These are phyloP conservation scores for Peromyscus maniculatus DNA, from an alignment of 2,113 vertebrate genomes.

Conservation along the genomic window DNA sequence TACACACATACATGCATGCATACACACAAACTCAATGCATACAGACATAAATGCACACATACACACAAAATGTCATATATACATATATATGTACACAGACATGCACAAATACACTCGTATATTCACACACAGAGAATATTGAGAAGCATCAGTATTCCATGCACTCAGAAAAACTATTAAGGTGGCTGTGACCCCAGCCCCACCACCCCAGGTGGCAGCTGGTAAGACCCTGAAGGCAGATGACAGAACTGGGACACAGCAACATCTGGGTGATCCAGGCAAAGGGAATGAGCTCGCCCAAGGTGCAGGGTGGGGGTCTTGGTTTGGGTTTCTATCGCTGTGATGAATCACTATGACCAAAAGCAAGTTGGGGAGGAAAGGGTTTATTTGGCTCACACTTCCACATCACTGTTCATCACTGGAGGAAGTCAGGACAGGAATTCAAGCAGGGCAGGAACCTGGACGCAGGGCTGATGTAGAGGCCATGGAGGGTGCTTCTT, in stretches of 20 bases:
- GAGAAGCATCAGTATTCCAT: too few relatives aligned
- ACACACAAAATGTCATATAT: not conserved
- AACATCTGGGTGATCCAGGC: not conserved
- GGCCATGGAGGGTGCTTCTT: not conserved
- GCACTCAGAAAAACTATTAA: not conserved
- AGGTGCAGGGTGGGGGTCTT: accelerated
- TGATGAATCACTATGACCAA: not conserved
- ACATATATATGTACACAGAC: not conserved
- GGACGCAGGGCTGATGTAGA: not conserved
- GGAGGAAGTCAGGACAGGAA: not conserved
- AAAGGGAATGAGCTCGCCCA: accelerated
- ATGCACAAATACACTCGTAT: not conserved
- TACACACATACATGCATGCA: too few relatives aligned
- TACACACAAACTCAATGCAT: not conserved
- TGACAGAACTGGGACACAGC: not conserved
- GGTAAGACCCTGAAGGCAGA: not conserved
- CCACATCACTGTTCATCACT: too few relatives aligned
- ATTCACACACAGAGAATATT: not conserved
- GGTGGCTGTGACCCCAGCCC: not conserved
- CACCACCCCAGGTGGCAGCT: accelerated
- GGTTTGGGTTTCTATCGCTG: not conserved
- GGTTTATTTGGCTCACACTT: not conserved
- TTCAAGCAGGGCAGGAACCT: not conserved
- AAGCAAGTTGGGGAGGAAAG: not conserved
- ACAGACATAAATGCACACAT: not conserved